Evolutionary conservation across 2,888 invertebrate species (phyloP).

Genomic region (Coelinius sp.): DNA sequence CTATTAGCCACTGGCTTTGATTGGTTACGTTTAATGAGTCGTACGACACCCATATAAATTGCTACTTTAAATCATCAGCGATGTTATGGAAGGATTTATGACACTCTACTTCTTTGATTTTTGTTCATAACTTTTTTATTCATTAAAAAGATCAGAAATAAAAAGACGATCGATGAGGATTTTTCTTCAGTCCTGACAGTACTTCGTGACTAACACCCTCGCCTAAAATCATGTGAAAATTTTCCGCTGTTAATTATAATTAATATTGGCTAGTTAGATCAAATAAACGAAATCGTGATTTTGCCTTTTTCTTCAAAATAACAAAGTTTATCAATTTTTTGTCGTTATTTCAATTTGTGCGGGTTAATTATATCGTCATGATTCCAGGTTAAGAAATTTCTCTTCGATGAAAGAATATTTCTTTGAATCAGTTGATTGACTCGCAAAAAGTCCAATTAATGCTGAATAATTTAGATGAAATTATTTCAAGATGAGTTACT

Average conservation of each 20-base stretch:
- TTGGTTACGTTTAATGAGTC: slow-evolving; percentile 69
- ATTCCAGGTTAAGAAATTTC: slow-evolving; percentile 5
- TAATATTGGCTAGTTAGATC: background rate
- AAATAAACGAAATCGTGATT: background rate
- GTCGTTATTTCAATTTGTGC: background rate
- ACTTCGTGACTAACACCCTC: background rate
- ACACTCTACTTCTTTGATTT: background rate
- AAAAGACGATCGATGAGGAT: background rate
- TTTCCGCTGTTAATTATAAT: background rate
- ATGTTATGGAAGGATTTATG: slow-evolving; percentile 30
- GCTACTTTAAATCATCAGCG: slow-evolving; percentile 52
- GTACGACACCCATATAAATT: slow-evolving; percentile 69
- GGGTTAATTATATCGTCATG: background rate
- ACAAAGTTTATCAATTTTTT: slow-evolving; percentile 23
- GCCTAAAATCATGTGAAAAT: slow-evolving; percentile 2
- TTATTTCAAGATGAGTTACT: slow-evolving; percentile 36
- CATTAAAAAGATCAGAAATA: background rate
- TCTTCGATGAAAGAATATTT: background rate
- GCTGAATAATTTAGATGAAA: background rate
- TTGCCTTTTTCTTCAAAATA: background rate
- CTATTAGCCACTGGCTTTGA: slow-evolving; percentile 68
- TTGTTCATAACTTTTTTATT: background rate
- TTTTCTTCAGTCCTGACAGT: background rate
- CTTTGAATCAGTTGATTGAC: too few relatives aligned
- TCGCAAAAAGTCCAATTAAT: background rate